Evolutionary conservation across 2,888 invertebrate genomes (phyloP).

Genomic region (Coleophora deauratella): DNA sequence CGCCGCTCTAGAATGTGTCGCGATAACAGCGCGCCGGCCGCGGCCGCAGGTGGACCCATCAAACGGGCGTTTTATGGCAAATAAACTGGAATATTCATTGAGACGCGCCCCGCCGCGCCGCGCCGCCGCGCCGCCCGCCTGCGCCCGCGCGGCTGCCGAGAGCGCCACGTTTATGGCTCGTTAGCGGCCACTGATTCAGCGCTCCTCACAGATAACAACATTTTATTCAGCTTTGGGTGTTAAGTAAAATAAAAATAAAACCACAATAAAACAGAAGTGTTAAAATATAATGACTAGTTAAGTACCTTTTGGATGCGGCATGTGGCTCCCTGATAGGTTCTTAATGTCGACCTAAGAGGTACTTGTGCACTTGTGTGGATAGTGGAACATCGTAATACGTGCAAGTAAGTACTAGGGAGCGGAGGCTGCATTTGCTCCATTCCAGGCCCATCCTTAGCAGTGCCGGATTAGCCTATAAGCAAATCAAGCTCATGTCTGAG

Average conservation of each 20-base stretch:
- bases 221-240: neutral
- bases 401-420: no score
- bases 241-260: neutral
- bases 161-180: slow-evolving; percentile 6
- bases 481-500: no score
- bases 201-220: neutral
- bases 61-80: slow-evolving; percentile 43
- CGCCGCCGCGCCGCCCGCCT: slow-evolving; percentile 2
- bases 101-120: slow-evolving; percentile 2
- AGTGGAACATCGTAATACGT: no score
- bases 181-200: neutral
- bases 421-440: no score
- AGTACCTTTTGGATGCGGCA: no score
- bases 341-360: no score
- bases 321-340: no score
- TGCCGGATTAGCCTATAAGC: no score
- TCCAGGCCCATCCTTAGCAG: no score
- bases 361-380: no score
- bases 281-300: neutral
- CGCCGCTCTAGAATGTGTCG: slow-evolving; percentile 32
- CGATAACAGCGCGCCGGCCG: slow-evolving; percentile 41
- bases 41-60: slow-evolving; percentile 35
- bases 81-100: slow-evolving; percentile 19
- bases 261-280: neutral
- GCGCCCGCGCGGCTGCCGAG: neutral